phyloP scores from a whole-genome alignment of 2,888 invertebrate species.

The Drosophila emarginata region DNA sequence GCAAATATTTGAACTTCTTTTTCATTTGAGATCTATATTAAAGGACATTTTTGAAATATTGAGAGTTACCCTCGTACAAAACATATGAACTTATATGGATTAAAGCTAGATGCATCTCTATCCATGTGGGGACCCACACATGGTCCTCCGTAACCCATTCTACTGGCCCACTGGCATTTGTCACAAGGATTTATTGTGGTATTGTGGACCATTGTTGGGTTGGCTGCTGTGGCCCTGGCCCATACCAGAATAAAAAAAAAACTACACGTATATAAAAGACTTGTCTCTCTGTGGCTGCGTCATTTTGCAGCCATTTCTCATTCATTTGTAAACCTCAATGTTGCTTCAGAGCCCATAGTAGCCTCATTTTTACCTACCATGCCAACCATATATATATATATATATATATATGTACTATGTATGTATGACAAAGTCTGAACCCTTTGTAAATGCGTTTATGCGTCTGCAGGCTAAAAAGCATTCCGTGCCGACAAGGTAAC shows the following conservation, averaged over 20 bases:
- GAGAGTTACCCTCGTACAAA: neutral
- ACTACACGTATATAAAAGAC: conserved; percentile 26
- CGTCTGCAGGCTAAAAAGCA: conserved; percentile 1
- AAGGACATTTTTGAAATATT: neutral
- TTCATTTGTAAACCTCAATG: conserved; percentile 52
- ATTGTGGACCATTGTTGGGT: conserved; percentile 39
- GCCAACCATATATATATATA: neutral
- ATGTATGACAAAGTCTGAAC: neutral
- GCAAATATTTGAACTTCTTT: too few species aligned
- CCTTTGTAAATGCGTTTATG: conserved; percentile 1
- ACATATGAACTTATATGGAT: neutral
- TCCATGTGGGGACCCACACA: conserved; percentile 16
- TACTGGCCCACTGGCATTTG: conserved; percentile 61
- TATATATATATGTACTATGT: neutral
- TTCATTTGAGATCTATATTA: too few species aligned
- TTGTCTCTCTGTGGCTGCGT: conserved; percentile 50
- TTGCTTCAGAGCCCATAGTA: neutral
- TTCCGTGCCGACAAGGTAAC: conserved; percentile 5
- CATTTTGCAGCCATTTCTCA: conserved; percentile 51
- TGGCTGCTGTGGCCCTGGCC: neutral
- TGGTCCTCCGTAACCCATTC: conserved; percentile 33
- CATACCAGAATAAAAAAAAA: conserved; percentile 7
- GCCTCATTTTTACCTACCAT: neutral
- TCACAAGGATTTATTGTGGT: conserved; percentile 63
- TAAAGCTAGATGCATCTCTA: conserved; percentile 33